Percentiles rank a stretch among this genome's conserved stretches.
Conservation (phyloP, 2,113 vertebrate genomes). For the Myotis yumanensis region DNA sequence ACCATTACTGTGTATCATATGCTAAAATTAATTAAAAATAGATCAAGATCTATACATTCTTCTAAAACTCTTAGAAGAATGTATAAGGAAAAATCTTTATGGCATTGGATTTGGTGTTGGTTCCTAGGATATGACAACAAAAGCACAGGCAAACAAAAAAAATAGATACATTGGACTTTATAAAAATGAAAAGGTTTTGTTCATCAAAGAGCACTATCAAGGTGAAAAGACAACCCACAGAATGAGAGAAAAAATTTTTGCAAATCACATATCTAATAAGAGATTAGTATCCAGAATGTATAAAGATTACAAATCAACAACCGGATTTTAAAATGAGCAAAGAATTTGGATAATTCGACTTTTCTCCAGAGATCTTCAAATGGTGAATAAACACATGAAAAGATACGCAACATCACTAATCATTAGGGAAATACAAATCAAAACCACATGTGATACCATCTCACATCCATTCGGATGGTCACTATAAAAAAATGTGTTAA, state of each 20-base stretch:
- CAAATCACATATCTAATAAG: background rate
- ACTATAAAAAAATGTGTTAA: background rate
- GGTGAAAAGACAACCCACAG: background rate
- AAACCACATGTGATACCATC: background rate
- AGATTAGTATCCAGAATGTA: background rate
- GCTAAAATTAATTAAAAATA: background rate
- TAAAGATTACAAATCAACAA: background rate
- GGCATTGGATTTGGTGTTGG: background rate
- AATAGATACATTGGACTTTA: background rate
- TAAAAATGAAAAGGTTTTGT: slow-evolving; percentile 14
- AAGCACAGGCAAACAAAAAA: slow-evolving; percentile 18
- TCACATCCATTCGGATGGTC: background rate
- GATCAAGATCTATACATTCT: background rate
- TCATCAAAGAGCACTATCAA: background rate
- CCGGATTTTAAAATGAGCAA: background rate
- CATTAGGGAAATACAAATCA: background rate
- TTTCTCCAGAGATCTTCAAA: background rate
- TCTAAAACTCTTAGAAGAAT: background rate
- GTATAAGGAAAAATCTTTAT: background rate
- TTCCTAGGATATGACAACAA: background rate
- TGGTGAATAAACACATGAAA: background rate
- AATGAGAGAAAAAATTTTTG: slow-evolving; percentile 9
- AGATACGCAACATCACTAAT: background rate
- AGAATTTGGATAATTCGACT: background rate
- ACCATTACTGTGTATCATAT: background rate